Evolutionary conservation across 2,113 vertebrate species (phyloP).

Genomic region (Sorex araneus): DNA sequence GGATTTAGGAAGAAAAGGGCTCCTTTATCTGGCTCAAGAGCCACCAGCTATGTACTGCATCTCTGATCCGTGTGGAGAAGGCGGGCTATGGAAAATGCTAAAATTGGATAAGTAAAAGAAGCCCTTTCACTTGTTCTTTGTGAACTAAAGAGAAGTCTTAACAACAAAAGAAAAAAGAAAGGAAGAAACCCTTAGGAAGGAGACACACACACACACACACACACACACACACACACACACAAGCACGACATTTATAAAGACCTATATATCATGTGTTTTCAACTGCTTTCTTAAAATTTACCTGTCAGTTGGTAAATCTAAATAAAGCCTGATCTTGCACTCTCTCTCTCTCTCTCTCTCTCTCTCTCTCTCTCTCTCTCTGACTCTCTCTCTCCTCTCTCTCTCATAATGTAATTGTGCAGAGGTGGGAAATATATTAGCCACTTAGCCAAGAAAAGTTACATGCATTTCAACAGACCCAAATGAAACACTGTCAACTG

Average conservation of each 20-base stretch:
- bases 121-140: background rate
- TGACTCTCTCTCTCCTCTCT: background rate
- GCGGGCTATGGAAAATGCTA: background rate
- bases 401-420: background rate
- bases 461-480: background rate
- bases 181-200: background rate
- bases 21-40: background rate
- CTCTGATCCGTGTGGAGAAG: background rate
- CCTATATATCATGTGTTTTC: background rate
- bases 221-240: no score
- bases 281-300: background rate
- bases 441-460: conserved; percentile 17
- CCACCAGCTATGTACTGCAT: background rate
- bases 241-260: background rate
- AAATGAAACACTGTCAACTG: background rate
- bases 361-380: no score
- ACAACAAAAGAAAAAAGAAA: background rate
- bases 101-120: background rate
- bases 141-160: background rate
- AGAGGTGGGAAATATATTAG: background rate
- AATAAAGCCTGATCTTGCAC: background rate
- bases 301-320: background rate
- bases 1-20: background rate
- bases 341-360: no score
- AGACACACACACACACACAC: no score